Percentiles rank a stretch among this genome's conserved stretches.
These are phyloP conservation scores for Drepana arcuata DNA, from an alignment of 1,140 invertebrate genomes.

Conservation along the genomic window DNA sequence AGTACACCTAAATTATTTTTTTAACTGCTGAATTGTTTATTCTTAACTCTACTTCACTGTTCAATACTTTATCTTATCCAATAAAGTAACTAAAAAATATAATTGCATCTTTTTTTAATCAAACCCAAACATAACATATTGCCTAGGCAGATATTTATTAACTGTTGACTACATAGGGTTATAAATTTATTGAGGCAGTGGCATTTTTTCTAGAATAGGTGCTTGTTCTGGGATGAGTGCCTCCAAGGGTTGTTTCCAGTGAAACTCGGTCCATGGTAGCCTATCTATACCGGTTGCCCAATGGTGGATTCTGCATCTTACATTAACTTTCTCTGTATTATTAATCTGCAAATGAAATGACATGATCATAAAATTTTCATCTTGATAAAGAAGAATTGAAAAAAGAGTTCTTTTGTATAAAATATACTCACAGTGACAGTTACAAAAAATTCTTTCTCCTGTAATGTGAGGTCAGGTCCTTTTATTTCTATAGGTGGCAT, in stretches of 20 bases:
- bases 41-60: no score
- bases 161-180: background rate
- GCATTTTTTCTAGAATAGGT: constrained; percentile 41
- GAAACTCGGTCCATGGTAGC: constrained; percentile 70
- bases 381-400: constrained; percentile 3
- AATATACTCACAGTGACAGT: constrained; percentile 83
- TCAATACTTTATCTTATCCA: no score
- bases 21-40: no score
- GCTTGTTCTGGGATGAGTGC: constrained; percentile 68
- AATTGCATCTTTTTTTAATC: no score
- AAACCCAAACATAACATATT: no score
- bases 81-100: no score
- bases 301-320: constrained; percentile 81
- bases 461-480: constrained; percentile 83
- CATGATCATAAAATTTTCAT: constrained; percentile 3
- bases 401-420: no score
- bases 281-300: constrained; percentile 75
- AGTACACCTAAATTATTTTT: no score
- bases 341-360: constrained; percentile 52
- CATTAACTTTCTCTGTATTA: constrained; percentile 77
- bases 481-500: constrained; percentile 81
- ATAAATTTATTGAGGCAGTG: constrained; percentile 22
- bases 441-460: constrained; percentile 87
- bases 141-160: constrained; percentile 1
- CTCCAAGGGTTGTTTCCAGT: constrained; percentile 72